Evolutionary conservation across 1,140 invertebrate species (phyloP).

Genomic region (Hestina assimilis): DNA sequence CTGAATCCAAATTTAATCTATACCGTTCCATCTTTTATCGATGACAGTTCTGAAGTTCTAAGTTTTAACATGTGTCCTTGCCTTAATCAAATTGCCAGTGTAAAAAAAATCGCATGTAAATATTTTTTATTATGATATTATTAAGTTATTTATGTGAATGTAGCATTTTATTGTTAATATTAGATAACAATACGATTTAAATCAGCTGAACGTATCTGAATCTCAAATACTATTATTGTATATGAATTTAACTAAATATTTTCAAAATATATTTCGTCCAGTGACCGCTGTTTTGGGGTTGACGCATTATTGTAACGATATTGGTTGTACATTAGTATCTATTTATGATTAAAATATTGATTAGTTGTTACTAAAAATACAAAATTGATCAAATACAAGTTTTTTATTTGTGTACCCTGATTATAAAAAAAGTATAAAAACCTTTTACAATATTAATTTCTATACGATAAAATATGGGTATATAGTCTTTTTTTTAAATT

Average conservation of each 20-base stretch:
- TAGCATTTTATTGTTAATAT: constrained; percentile 70
- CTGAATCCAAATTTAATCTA: constrained; percentile 30
- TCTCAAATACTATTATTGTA: constrained; percentile 69
- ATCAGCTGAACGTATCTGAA: constrained; percentile 72
- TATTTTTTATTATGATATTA: constrained; percentile 55
- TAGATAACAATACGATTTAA: constrained; percentile 63
- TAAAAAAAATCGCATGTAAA: constrained; percentile 63
- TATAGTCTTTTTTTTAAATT: no score
- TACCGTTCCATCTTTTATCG: constrained; percentile 44
- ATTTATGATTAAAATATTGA: constrained; percentile 76
- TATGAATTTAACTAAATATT: constrained; percentile 60
- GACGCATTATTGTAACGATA: constrained; percentile 58
- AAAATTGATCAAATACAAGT: constrained; percentile 60
- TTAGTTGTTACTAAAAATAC: constrained; percentile 77
- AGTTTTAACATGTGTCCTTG: constrained; percentile 46
- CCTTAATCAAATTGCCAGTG: constrained; percentile 48
- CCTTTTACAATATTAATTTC: no score
- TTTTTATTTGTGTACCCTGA: constrained; percentile 10
- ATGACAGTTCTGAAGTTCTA: constrained; percentile 52
- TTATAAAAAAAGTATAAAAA: neutral
- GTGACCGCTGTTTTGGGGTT: constrained; percentile 52
- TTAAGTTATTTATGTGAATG: constrained; percentile 75
- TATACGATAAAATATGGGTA: no score
- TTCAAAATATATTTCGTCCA: constrained; percentile 69
- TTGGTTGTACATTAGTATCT: constrained; percentile 69